Evolutionary conservation across 2,797 vertebrate species (phyloP).

Genomic region (Sibirionetta formosa): DNA sequence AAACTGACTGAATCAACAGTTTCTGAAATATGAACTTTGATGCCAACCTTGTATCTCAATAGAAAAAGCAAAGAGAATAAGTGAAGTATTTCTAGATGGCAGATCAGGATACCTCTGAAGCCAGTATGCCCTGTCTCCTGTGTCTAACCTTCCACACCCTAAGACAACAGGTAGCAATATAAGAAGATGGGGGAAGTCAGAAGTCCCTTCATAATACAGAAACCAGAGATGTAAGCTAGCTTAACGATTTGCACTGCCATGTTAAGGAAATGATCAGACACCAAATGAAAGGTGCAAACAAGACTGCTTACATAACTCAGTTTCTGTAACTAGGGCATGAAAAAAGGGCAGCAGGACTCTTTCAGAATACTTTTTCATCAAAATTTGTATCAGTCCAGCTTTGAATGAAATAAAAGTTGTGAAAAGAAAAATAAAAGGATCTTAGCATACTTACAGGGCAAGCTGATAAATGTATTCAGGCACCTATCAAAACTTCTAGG

Average conservation of each 20-base stretch:
- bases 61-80: not conserved
- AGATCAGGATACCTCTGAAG: not conserved
- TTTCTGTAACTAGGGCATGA: not conserved
- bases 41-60: not conserved
- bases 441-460: not conserved
- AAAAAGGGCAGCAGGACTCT: not conserved
- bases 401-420: not conserved
- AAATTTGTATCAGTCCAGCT: not conserved
- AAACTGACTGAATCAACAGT: fast-evolving
- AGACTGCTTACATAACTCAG: not conserved
- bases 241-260: not conserved
- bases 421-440: not conserved
- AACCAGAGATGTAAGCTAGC: not conserved
- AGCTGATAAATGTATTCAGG: not conserved
- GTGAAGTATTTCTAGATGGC: not conserved
- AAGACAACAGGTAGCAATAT: fast-evolving
- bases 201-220: not conserved
- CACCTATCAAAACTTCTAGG: not conserved
- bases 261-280: not conserved
- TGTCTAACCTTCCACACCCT: not conserved
- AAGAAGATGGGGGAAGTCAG: not conserved
- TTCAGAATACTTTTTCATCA: not conserved
- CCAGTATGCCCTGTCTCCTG: fast-evolving
- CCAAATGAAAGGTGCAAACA: not conserved
- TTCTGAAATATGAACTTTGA: not conserved